phyloP scores from a whole-genome alignment of 2,888 invertebrate species.

The Platypus cylindrus region DNA sequence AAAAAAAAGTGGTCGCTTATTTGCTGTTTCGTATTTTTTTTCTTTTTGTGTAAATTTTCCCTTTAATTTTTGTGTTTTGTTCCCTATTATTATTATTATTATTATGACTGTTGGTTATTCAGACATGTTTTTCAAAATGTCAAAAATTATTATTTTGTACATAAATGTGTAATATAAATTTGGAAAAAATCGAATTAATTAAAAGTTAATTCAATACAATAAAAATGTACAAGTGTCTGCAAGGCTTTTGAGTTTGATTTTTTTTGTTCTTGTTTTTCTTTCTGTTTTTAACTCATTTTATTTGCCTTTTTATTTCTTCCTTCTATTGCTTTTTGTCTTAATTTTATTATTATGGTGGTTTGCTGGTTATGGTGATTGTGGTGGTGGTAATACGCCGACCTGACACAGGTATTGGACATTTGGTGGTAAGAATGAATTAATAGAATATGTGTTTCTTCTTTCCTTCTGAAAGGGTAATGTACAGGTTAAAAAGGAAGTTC shows the following conservation, averaged over 20 bases:
- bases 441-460: too few species aligned
- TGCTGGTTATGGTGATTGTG: slow-evolving; percentile 18
- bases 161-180: slow-evolving; percentile 4
- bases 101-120: neutral
- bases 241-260: slow-evolving; percentile 2
- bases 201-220: too few species aligned
- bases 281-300: slow-evolving; percentile 3
- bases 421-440: slow-evolving; percentile 23
- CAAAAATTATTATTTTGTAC: slow-evolving; percentile 1
- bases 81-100: neutral
- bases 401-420: slow-evolving; percentile 30
- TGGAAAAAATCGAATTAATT: too few species aligned
- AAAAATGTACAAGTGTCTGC: slow-evolving; percentile 5
- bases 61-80: slow-evolving; percentile 2
- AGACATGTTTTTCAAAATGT: neutral
- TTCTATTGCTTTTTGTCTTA: slow-evolving; percentile 14
- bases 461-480: too few species aligned
- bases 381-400: slow-evolving; percentile 14
- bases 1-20: neutral
- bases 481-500: too few species aligned
- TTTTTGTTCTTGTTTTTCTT: slow-evolving; percentile 6
- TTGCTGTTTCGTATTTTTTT: slow-evolving; percentile 2
- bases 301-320: slow-evolving; percentile 9
- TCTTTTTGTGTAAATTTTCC: slow-evolving; percentile 5
- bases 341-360: slow-evolving; percentile 17